phyloP scores from a whole-genome alignment of 2,797 vertebrate genomes.

The Tarsius wallacei region DNA sequence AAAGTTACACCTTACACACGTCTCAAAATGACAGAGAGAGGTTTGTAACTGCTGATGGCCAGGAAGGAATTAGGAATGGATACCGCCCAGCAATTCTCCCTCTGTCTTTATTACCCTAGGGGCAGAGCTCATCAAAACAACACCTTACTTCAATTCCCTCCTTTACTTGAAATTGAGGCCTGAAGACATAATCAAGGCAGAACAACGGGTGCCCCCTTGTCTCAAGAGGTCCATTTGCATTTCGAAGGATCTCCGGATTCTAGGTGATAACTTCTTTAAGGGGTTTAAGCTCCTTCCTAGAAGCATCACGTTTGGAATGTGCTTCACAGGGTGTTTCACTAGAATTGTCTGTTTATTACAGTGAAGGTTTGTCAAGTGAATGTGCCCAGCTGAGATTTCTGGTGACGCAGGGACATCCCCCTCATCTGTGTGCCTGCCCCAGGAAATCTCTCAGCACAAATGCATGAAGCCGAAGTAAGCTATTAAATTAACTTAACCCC shows the following conservation, averaged over 20 bases:
- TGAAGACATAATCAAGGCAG: constrained; percentile 74
- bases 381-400: constrained; percentile 77
- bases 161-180: constrained; percentile 64
- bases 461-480: constrained; percentile 64
- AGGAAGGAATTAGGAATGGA: not conserved
- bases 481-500: constrained; percentile 3
- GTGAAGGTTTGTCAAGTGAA: constrained; percentile 73
- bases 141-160: constrained; percentile 53
- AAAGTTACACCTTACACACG: not conserved
- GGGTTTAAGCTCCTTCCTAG: constrained; percentile 65
- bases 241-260: constrained; percentile 70
- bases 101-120: not conserved
- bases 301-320: constrained; percentile 75
- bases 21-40: not conserved
- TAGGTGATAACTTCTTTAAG: constrained; percentile 62
- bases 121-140: constrained; percentile 55
- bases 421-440: not conserved
- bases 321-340: constrained; percentile 71
- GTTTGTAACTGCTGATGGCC: constrained; percentile 30
- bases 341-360: constrained; percentile 79
- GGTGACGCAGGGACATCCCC: constrained; percentile 31
- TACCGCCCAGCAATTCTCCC: not conserved
- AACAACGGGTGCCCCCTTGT: constrained; percentile 75
- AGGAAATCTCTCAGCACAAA: constrained; percentile 67
- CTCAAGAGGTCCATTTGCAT: constrained; percentile 82